Evolutionary conservation across 2,797 vertebrate species (phyloP).

Genomic region (Ctenopoma kingsleyae): DNA sequence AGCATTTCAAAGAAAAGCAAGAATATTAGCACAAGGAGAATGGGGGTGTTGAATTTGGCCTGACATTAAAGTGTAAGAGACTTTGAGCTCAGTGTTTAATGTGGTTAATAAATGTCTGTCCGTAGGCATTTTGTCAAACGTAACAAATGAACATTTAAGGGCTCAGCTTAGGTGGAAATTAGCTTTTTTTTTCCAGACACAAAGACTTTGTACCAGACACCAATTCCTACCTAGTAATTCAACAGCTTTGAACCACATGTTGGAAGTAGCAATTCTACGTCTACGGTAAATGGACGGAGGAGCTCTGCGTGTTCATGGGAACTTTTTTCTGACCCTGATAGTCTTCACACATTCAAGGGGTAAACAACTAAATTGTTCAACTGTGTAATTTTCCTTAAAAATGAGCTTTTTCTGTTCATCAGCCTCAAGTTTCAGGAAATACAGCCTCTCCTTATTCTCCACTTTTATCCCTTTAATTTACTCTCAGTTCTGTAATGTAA

Average conservation of each 20-base stretch:
- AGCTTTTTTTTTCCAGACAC: slow-evolving; percentile 11
- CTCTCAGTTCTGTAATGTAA: slow-evolving; percentile 41
- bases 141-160: slow-evolving; percentile 47
- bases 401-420: slow-evolving; percentile 24
- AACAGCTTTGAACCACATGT: slow-evolving; percentile 63
- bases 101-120: slow-evolving; percentile 57
- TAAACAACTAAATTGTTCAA: background rate
- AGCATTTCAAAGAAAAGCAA: slow-evolving; percentile 34
- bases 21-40: slow-evolving; percentile 29
- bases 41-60: slow-evolving; percentile 35
- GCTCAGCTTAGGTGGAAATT: slow-evolving; percentile 6
- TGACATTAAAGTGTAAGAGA: slow-evolving; percentile 36
- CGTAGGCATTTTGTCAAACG: slow-evolving; percentile 53
- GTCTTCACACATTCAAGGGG: slow-evolving; percentile 12
- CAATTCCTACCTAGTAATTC: slow-evolving; percentile 29
- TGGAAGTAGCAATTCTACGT: slow-evolving; percentile 33
- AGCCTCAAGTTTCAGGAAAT: slow-evolving; percentile 17
- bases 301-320: slow-evolving; percentile 21
- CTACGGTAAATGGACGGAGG: slow-evolving; percentile 15
- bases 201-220: slow-evolving; percentile 36
- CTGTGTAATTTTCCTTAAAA: background rate
- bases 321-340: slow-evolving; percentile 27
- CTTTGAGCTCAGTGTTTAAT: slow-evolving; percentile 49
- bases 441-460: slow-evolving; percentile 20
- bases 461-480: slow-evolving; percentile 54